A percentile compares a stretch with the other conserved stretches of the same genome.
Conservation (phyloP, 2,113 vertebrate genomes). For the Chloropsis cyanopogon region DNA sequence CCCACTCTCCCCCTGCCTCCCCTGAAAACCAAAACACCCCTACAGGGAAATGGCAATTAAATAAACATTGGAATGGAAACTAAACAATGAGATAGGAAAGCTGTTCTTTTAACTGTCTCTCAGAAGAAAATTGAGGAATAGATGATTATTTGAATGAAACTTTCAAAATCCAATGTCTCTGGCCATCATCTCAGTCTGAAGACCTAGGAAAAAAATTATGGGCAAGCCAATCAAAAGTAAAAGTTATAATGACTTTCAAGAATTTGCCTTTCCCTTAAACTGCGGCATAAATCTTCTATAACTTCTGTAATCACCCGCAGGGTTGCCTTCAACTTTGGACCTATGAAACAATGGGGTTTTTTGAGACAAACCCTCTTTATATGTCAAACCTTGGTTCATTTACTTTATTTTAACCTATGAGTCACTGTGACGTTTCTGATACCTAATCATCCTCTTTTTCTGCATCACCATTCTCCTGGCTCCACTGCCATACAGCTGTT, state of each 20-base stretch:
- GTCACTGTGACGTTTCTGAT: background rate
- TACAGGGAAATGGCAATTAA: background rate
- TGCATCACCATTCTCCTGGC: background rate
- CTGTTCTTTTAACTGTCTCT: background rate
- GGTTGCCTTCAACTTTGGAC: background rate
- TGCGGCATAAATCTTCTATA: background rate
- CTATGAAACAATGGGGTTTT: background rate
- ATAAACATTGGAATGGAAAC: background rate
- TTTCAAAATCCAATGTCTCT: background rate
- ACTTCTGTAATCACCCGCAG: background rate
- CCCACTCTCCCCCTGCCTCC: rapidly evolving
- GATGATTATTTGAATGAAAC: background rate
- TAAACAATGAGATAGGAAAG: background rate
- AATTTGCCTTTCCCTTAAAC: background rate
- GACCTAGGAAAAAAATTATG: background rate
- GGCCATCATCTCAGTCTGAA: background rate
- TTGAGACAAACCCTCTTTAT: background rate
- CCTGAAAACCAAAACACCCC: background rate
- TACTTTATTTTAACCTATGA: background rate
- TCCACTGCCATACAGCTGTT: background rate
- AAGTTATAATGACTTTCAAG: background rate
- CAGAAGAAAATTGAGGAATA: background rate
- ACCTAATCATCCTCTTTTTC: background rate
- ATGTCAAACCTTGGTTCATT: background rate
- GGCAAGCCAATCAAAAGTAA: background rate